A percentile compares a stretch with the other conserved stretches of the same genome.
These are phyloP conservation scores for Caenorhabditis inopinata DNA, from an alignment of 1,140 invertebrate species.

Conservation along the genomic window DNA sequence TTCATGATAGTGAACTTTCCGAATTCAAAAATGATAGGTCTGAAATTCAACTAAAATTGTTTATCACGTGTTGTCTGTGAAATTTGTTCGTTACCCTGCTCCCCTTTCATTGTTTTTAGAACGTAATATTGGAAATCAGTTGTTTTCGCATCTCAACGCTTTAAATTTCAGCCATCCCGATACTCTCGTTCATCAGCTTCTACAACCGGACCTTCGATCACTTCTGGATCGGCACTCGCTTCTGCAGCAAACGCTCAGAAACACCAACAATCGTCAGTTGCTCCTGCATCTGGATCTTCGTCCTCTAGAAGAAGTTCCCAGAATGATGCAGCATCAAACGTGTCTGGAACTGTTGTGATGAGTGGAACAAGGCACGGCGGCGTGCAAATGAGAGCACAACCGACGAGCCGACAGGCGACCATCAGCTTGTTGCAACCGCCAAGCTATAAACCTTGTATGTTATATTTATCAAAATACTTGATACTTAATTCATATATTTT, in stretches of 20 bases:
- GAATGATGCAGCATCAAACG: constrained; percentile 40
- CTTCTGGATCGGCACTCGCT: not conserved
- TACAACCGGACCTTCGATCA: not conserved
- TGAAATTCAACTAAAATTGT: no score
- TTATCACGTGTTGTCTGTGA: no score
- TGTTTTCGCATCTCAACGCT: not conserved
- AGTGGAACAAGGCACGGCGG: constrained; percentile 16
- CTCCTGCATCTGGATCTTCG: constrained; percentile 34
- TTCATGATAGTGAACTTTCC: no score
- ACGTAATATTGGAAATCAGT: no score
- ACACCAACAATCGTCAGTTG: not conserved
- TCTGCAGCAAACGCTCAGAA: constrained; percentile 30
- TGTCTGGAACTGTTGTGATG: not conserved
- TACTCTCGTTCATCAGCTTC: constrained; percentile 25
- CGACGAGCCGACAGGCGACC: not conserved
- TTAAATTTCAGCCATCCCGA: constrained; percentile 31
- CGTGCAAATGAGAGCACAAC: constrained; percentile 31
- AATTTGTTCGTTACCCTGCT: no score
- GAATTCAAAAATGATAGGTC: no score
- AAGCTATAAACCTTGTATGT: constrained; percentile 10
- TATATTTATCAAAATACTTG: not conserved
- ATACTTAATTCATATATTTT: not conserved
- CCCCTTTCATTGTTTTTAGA: no score
- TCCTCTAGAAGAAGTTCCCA: constrained; percentile 10
- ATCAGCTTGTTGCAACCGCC: constrained; percentile 33